Evolutionary conservation across 2,888 invertebrate genomes (phyloP), one percentile per base, ranked within the genome.

Genomic region (Mycalesis mineus): DNA sequence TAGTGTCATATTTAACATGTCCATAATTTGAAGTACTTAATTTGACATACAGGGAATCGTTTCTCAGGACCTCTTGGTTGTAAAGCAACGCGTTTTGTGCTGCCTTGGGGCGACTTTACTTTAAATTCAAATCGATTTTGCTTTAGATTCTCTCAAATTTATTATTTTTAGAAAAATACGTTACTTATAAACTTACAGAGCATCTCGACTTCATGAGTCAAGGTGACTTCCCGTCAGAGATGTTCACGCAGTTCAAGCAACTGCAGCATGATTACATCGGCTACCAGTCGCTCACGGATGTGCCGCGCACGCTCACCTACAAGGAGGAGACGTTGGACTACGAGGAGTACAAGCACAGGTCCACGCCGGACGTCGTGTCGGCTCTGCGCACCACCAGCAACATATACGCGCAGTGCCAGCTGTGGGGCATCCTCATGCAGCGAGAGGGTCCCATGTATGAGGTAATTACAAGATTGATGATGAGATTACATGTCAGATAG

Each of bases 201-300:
- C 99, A 99, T 89, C 91, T 99, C 81, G 99, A 99, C 88, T 99
- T 98, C 81, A 95, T 99, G 92, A 96, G 95, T 77, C 94, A 95
- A 69, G 93, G 94, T 57, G 93, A 94, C 76, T 91, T 94, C 56
- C 92, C 92, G 0, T 92, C 94, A 48, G 92, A 94, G 70, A 92
- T 93, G 71, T 95, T 97, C 75, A 92, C 92, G 6, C 95, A 96
- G 62, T 97, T 98, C 84, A 93, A 93, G 61, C 98, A 98, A 85
- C 84, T 97, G 60, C 94, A 96, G 77, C 96, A 96, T 78, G 96
- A 96, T 75, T 97, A 97, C 77, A 95, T 97, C 75, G 97, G 97
- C 45, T 98, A 98, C 88, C 97, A 97, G 88, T 97, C 97, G 77
- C 91, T 98, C 55, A 98, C 98, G 0, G 98, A 98, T 88, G 97